Conservation (phyloP, 2,888 invertebrate genomes). For the Clistopyga incitator region DNA sequence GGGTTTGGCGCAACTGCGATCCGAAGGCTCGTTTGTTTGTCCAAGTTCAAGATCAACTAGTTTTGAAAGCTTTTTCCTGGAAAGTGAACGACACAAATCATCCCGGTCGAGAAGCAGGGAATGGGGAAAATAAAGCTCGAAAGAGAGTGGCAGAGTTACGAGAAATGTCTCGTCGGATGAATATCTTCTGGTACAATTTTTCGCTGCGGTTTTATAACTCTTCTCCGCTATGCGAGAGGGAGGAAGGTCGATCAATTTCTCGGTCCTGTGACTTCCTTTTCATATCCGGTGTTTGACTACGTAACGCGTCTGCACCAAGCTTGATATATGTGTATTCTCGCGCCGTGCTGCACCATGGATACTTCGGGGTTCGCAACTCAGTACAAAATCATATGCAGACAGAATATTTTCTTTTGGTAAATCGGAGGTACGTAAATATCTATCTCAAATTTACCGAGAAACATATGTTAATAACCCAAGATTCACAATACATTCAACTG, state of each 20-base stretch:
- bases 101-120: slow-evolving; percentile 6
- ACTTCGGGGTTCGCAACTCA: slow-evolving; percentile 6
- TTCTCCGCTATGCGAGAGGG: slow-evolving; percentile 10
- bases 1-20: slow-evolving; percentile 4
- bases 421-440: slow-evolving; percentile 26
- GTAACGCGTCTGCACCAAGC: slow-evolving; percentile 35
- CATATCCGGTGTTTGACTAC: slow-evolving; percentile 54
- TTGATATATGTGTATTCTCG: slow-evolving; percentile 42
- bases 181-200: slow-evolving; percentile 55
- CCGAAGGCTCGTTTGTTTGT: slow-evolving; percentile 44
- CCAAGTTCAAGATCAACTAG: slow-evolving; percentile 61
- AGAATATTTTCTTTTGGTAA: slow-evolving; percentile 14
- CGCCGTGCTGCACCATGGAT: neutral
- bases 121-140: slow-evolving; percentile 5
- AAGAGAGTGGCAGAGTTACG: slow-evolving; percentile 15
- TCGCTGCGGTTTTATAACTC: slow-evolving; percentile 51
- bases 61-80: slow-evolving; percentile 36
- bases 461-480: neutral
- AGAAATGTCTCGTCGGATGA: slow-evolving; percentile 26
- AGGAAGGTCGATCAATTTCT: slow-evolving; percentile 59
- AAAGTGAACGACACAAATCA: slow-evolving; percentile 46
- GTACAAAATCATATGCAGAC: slow-evolving; percentile 35
- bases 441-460: neutral
- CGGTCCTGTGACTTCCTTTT: slow-evolving; percentile 43
- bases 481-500: slow-evolving; percentile 35